These are phyloP conservation scores for Zoanthus gigantus DNA, from an alignment of 92 coral and sea anemone species.

Conservation along the genomic window DNA sequence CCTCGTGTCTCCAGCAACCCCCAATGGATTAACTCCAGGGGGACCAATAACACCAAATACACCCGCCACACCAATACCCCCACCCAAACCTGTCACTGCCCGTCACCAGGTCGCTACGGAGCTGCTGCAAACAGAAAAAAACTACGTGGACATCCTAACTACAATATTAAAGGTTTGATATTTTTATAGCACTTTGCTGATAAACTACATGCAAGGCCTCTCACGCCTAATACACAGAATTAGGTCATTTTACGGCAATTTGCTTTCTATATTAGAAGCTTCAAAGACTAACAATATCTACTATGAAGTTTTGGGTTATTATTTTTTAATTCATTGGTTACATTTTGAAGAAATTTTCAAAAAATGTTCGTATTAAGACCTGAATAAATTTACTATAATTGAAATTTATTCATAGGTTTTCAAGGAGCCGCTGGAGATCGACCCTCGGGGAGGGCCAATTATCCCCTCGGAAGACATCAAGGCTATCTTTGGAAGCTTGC, in stretches of 20 bases:
- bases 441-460: constrained; percentile 95
- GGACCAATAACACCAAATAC: constrained; percentile 77
- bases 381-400: too few relatives aligned
- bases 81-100: constrained; percentile 88
- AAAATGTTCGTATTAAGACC: too few relatives aligned
- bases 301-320: too few relatives aligned
- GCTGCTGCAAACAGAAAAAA: constrained; percentile 92
- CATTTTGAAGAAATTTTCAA: too few relatives aligned
- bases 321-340: too few relatives aligned
- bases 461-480: constrained; percentile 95
- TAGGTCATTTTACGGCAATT: too few relatives aligned
- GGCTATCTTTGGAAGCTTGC: constrained; percentile 98
- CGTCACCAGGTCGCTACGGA: constrained; percentile 97
- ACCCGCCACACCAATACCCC: constrained; percentile 70
- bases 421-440: constrained; percentile 89
- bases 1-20: constrained; percentile 89
- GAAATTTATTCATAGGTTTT: constrained; percentile 70
- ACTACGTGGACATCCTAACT: constrained; percentile 90
- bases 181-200: too few relatives aligned
- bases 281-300: too few relatives aligned
- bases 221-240: too few relatives aligned
- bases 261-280: too few relatives aligned
- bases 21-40: constrained; percentile 79
- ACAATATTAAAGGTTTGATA: constrained; percentile 86
- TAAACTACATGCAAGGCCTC: too few relatives aligned